Evolutionary conservation across 2,888 invertebrate genomes (phyloP).

Genomic region (Marasmarcha lunaedactyla): DNA sequence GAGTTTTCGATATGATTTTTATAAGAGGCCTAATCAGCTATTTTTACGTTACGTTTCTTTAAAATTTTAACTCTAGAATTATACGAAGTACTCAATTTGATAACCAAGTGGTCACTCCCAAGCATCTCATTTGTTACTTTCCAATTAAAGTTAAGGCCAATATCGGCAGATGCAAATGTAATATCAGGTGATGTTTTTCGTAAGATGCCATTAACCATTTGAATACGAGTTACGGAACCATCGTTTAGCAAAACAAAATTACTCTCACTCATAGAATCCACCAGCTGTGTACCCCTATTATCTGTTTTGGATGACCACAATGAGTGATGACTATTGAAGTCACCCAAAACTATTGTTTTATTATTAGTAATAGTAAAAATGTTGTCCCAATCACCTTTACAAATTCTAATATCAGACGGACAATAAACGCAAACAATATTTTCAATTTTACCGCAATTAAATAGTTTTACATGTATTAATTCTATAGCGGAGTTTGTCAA

Average conservation of each 20-base stretch:
- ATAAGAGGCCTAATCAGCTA: not conserved
- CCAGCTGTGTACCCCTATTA: not conserved
- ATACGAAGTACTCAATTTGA: not conserved
- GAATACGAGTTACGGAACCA: not conserved
- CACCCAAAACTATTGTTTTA: not conserved
- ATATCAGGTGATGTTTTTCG: not conserved
- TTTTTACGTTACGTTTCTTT: not conserved
- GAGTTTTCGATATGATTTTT: too few relatives aligned
- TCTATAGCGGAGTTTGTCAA: not conserved
- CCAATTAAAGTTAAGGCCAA: not conserved
- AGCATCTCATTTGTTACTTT: not conserved
- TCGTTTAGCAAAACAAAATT: not conserved
- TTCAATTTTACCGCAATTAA: not conserved
- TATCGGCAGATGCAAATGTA: not conserved
- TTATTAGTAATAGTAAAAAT: not conserved
- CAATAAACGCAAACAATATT: not conserved
- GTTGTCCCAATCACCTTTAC: not conserved
- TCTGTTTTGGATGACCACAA: not conserved
- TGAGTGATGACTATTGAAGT: not conserved
- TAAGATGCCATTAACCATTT: not conserved
- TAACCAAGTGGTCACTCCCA: not conserved
- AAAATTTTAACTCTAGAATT: not conserved
- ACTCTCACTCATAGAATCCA: not conserved
- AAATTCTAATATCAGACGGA: not conserved
- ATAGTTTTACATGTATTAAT: not conserved